These are phyloP conservation scores for Pipra filicauda DNA, from an alignment of 2,113 vertebrate genomes.

Conservation along the genomic window DNA sequence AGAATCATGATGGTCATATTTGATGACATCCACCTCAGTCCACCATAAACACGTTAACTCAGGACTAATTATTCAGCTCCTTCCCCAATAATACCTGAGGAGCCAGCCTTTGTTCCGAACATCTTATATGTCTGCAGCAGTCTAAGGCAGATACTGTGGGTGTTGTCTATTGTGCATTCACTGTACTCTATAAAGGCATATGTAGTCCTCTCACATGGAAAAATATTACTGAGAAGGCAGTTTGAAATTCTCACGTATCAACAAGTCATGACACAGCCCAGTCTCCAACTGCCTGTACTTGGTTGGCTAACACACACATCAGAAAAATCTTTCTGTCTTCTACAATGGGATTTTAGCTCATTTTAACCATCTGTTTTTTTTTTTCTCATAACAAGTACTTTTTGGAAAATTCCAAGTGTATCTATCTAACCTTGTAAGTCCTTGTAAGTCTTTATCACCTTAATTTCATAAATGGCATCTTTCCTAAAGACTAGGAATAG, in stretches of 20 bases:
- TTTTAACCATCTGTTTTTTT: conserved; percentile 2
- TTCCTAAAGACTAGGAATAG: not conserved
- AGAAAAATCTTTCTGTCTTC: conserved; percentile 4
- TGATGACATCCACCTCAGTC: not conserved
- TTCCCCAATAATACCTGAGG: not conserved
- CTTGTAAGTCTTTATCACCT: not conserved
- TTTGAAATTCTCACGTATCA: conserved; percentile 30
- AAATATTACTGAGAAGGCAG: conserved; percentile 4
- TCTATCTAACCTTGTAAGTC: not conserved
- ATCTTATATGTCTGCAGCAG: not conserved
- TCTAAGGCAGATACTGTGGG: not conserved
- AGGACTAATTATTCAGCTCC: not conserved
- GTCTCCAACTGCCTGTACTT: not conserved
- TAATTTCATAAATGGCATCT: not conserved
- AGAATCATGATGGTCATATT: not conserved
- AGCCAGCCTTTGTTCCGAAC: not conserved
- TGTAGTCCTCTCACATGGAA: not conserved
- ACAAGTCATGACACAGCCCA: conserved; percentile 40
- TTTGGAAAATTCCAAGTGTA: not conserved
- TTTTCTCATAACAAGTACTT: not conserved
- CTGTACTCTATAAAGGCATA: not conserved
- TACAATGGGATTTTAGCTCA: conserved; percentile 22
- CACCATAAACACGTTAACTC: not conserved
- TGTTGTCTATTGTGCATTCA: not conserved
- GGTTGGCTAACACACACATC: conserved; percentile 11